Evolutionary conservation across 2,113 vertebrate genomes (phyloP), one percentile per base, ranked within the genome.

Genomic region (Gila orcuttii): DNA sequence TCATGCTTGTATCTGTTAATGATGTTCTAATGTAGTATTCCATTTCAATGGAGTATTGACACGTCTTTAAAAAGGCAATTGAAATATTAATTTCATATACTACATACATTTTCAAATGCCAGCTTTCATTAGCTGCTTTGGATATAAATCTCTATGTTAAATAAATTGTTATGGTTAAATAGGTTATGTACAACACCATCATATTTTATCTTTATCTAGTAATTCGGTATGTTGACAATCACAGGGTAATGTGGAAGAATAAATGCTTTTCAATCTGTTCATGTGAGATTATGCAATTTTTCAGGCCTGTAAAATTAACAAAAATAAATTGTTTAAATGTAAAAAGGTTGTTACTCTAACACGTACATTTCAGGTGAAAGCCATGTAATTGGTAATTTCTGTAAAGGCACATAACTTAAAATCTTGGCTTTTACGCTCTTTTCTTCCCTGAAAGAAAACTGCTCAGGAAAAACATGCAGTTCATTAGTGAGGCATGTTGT

Each of bases 21-120:
- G 71, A 47, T n/a, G 42, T 47, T 47, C 71, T 75, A 75, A 75
- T 75, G 71, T 25, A 47, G 42, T 47, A 75, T 75, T 75, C 39
- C 42, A 15, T 75, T 75, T 75, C 42, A 75, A 47, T 74, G 42
- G 12, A 75, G 71, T 17, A 47, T 75, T 75, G 71, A n/a, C 71
- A 75, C 71, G 42, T 75, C 31, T 59, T 23, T 78, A 59, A 78
- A 78, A 36, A 33, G 50, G 52, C 50, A 36, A 23, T 59, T 59
- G 1, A 59, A 59, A 59, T 79, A 79, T 21, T 33, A 21, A 11
- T 36, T 59, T 78, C 9, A 59, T 36, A 36, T 6, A 55, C 28
- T 55, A 36, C 7, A 55, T 39, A 23, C 11, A 12, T 78, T 39
- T 55, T 36, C 28, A 59, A 78, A 78, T 23, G 23, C 9, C 42